Percentiles rank a stretch among this genome's conserved stretches.
phyloP scores from a whole-genome alignment of 2,797 vertebrate genomes.

The Calcarius lapponicus region DNA sequence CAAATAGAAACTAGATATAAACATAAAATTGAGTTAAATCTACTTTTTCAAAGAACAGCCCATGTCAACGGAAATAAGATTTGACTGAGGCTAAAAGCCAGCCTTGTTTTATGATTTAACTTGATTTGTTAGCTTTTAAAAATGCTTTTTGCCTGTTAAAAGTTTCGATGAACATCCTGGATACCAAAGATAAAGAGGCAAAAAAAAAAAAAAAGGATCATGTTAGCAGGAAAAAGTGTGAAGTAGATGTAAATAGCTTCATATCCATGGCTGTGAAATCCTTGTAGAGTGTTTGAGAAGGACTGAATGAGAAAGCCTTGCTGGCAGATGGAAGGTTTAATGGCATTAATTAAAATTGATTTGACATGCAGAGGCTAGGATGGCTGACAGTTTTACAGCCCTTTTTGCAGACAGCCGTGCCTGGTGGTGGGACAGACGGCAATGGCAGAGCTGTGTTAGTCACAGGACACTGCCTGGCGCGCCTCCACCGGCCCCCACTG shows the following conservation, averaged over 20 bases:
- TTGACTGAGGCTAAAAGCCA: background rate
- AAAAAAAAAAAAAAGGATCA: background rate
- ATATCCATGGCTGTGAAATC: background rate
- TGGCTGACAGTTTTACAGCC: conserved; percentile 46
- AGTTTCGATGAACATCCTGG: background rate
- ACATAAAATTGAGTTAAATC: background rate
- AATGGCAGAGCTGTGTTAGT: conserved; percentile 70
- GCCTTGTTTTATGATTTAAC: background rate
- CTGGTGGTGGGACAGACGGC: conserved; percentile 65
- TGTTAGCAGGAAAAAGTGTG: background rate
- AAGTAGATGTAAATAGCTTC: background rate
- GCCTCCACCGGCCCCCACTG: conserved; percentile 72
- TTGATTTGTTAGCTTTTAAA: background rate
- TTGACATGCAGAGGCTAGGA: conserved; percentile 54
- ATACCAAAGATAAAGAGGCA: background rate
- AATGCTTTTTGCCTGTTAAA: background rate
- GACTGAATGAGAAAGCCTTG: conserved; percentile 28
- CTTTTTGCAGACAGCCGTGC: conserved; percentile 50
- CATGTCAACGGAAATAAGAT: background rate
- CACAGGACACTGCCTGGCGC: conserved; percentile 68
- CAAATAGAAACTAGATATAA: background rate
- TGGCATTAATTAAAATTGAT: conserved; percentile 77
- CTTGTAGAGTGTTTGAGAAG: background rate
- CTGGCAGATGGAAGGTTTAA: conserved; percentile 71
- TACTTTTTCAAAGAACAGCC: background rate